These are phyloP conservation scores for Oenanthe oenanthe DNA, from an alignment of 2,113 vertebrate species.

Conservation along the genomic window DNA sequence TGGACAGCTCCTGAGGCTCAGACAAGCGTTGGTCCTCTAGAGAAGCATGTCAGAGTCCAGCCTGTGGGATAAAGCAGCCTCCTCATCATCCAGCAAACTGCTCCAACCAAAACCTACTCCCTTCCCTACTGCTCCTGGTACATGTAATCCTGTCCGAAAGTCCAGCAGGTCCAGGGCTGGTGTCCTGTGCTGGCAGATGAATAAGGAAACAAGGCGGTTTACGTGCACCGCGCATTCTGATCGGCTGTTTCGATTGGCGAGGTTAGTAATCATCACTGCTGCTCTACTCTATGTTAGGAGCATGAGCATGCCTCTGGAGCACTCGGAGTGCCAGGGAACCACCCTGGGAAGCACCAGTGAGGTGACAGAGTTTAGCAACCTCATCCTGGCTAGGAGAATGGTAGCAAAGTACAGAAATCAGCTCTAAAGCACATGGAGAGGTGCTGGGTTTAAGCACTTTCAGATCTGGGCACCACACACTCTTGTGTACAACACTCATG, in stretches of 20 bases:
- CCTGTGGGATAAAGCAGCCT: background rate
- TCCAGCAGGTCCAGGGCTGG: background rate
- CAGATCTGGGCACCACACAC: background rate
- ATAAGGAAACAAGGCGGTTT: background rate
- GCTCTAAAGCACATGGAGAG: background rate
- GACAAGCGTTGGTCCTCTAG: background rate
- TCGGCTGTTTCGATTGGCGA: background rate
- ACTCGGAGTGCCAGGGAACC: background rate
- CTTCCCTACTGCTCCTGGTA: background rate
- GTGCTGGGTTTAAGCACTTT: background rate
- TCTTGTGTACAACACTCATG: background rate
- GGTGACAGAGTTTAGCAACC: conserved; percentile 21
- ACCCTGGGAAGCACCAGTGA: conserved; percentile 56
- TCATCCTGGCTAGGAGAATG: background rate
- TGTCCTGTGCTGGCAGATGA: background rate
- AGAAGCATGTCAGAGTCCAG: background rate
- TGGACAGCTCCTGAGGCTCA: rapidly evolving
- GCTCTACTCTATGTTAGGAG: conserved; percentile 74
- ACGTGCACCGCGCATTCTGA: conserved; percentile 61
- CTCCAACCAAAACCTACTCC: background rate
- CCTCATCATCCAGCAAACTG: background rate
- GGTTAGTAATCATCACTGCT: conserved; percentile 70
- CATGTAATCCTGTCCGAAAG: background rate
- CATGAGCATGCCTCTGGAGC: conserved; percentile 59
- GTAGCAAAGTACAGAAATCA: background rate